Percentiles rank a stretch among this genome's conserved stretches.
These are phyloP conservation scores for Lepidotrigona ventralis DNA, from an alignment of 1,140 invertebrate genomes.

Conservation along the genomic window DNA sequence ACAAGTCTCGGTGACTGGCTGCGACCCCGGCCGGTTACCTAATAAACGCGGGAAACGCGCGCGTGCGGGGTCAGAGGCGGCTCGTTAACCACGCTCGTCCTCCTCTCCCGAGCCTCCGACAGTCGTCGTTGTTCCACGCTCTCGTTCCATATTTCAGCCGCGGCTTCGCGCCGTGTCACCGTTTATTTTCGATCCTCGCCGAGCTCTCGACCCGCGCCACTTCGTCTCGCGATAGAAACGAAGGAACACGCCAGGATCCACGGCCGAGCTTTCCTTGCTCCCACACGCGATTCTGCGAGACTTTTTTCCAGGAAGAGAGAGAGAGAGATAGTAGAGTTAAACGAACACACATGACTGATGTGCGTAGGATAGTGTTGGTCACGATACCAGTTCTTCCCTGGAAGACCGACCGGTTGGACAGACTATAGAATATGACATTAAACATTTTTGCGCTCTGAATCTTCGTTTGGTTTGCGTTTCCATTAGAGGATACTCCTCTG, in stretches of 20 bases:
- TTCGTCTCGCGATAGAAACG: background rate
- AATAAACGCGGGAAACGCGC: constrained; percentile 63
- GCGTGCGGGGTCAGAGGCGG: constrained; percentile 53
- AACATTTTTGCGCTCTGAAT: no score
- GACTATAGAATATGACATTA: no score
- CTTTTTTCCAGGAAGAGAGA: no score
- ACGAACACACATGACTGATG: no score
- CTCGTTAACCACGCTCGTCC: constrained; percentile 8
- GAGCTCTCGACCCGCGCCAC: background rate
- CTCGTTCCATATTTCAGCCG: constrained; percentile 30
- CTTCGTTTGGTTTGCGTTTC: no score
- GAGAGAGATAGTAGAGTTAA: no score
- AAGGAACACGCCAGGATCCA: background rate
- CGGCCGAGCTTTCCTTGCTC: no score
- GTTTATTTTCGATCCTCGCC: constrained; percentile 45
- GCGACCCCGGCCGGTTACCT: constrained; percentile 45
- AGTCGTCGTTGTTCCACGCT: constrained; percentile 1
- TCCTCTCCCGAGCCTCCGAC: background rate
- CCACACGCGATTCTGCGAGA: no score
- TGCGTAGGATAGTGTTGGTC: no score
- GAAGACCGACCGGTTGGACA: no score
- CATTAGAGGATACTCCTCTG: no score
- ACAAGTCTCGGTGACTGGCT: constrained; percentile 20
- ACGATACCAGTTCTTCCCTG: no score
- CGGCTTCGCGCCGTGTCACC: constrained; percentile 30